Conservation (phyloP, 2,888 invertebrate species). For the Eilema sororculum region DNA sequence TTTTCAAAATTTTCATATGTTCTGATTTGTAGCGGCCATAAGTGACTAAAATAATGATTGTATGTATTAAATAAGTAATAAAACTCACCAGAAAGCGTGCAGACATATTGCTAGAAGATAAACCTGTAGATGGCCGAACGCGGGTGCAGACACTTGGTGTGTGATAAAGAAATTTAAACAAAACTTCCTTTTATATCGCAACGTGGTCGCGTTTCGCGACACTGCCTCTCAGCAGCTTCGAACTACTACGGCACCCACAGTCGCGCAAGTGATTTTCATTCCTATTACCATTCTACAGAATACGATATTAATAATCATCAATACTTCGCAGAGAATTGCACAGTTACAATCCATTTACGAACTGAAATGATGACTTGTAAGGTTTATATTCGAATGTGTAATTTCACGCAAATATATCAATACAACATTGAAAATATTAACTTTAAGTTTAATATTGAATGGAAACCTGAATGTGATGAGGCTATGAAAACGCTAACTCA, state of each 20-base stretch:
- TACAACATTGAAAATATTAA: constrained; percentile 65
- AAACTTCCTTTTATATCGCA: constrained; percentile 86
- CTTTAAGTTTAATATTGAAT: constrained; percentile 56
- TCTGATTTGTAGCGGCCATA: neutral
- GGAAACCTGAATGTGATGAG: constrained; percentile 51
- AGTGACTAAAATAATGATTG: constrained; percentile 11
- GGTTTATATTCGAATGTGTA: constrained; percentile 46
- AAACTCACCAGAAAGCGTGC: constrained; percentile 84
- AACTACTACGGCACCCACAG: constrained; percentile 55
- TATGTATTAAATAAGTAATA: constrained; percentile 25
- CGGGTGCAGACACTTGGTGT: constrained; percentile 73
- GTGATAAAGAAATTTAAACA: constrained; percentile 85
- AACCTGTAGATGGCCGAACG: constrained; percentile 69
- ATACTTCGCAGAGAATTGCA: constrained; percentile 29
- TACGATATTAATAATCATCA: constrained; percentile 39
- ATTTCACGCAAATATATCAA: constrained; percentile 33
- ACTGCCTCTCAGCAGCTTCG: constrained; percentile 73
- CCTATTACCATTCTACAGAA: constrained; percentile 52
- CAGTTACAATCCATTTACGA: constrained; percentile 52
- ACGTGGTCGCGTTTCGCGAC: constrained; percentile 86
- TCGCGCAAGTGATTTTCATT: constrained; percentile 50
- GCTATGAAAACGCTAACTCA: constrained; percentile 24
- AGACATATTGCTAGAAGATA: constrained; percentile 74
- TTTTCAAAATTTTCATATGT: constrained; percentile 15
- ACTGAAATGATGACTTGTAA: constrained; percentile 47